Evolutionary conservation across 2,888 invertebrate species (phyloP).

Genomic region (Yponomeuta malinellus): DNA sequence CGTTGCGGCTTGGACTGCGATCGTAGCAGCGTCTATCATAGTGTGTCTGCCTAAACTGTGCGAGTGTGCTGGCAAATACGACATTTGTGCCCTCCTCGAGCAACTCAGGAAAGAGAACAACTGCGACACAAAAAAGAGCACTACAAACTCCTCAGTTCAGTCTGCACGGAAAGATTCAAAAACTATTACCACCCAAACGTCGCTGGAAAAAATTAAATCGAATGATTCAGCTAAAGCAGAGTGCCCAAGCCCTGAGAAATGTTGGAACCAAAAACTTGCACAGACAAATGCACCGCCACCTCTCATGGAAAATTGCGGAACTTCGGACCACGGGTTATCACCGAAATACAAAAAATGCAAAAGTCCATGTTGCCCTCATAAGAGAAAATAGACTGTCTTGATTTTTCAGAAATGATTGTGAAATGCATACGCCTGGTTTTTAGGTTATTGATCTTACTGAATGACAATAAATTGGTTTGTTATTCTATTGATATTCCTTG

Average conservation of each 20-base stretch:
- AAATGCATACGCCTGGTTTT: not conserved
- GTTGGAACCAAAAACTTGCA: too few relatives aligned
- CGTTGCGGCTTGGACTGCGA: not conserved
- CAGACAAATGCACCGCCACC: too few relatives aligned
- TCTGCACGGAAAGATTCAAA: too few relatives aligned
- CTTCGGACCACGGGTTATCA: not conserved
- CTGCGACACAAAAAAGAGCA: not conserved
- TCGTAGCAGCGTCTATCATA: not conserved
- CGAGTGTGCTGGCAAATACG: not conserved
- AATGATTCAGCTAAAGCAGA: too few relatives aligned
- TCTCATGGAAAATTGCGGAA: too few relatives aligned
- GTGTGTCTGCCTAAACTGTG: not conserved
- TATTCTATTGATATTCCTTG: too few relatives aligned
- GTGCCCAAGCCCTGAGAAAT: too few relatives aligned
- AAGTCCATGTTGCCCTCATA: not conserved
- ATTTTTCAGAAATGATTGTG: not conserved
- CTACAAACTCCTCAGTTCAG: too few relatives aligned
- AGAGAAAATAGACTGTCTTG: not conserved
- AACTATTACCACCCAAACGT: too few relatives aligned
- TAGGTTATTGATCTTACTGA: not conserved
- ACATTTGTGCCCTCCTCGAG: not conserved
- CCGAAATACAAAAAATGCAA: not conserved
- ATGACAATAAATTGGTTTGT: too few relatives aligned
- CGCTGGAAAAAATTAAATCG: too few relatives aligned
- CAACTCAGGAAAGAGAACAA: not conserved